phyloP scores from a whole-genome alignment of 2,797 vertebrate species.

The Gila robusta region DNA sequence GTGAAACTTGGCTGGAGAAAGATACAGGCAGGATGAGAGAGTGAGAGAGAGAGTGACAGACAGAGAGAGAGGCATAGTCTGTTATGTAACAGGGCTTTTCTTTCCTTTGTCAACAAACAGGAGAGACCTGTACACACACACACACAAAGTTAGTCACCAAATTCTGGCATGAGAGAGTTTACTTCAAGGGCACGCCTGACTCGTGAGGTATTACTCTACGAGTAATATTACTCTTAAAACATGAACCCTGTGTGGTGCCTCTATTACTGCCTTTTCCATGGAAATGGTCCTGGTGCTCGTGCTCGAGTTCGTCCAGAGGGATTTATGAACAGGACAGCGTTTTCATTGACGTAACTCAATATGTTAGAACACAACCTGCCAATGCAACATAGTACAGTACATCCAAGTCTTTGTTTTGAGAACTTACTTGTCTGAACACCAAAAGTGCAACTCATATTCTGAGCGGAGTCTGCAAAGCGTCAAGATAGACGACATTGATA shows the following conservation, averaged over 20 bases:
- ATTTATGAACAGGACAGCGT: neutral
- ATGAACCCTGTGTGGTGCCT: neutral
- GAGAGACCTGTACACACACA: conserved; percentile 55
- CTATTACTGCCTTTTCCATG: neutral
- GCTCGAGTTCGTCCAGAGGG: neutral
- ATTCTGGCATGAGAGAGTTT: conserved; percentile 48
- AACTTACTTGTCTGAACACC: neutral
- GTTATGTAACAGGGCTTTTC: conserved; percentile 74
- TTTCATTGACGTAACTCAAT: neutral
- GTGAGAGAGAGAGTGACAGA: conserved; percentile 24
- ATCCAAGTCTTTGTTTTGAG: neutral
- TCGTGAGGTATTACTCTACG: conserved; percentile 21
- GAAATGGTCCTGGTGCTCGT: neutral
- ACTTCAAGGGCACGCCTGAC: conserved; percentile 38
- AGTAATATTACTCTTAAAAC: no score
- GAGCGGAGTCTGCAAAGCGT: neutral
- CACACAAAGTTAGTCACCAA: conserved; percentile 38
- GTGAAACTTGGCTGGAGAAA: conserved; percentile 74
- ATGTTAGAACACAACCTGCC: neutral
- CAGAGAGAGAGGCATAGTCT: conserved; percentile 61
- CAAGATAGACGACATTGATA: neutral
- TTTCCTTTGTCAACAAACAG: conserved; percentile 66
- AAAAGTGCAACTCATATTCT: neutral
- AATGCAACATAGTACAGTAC: neutral
- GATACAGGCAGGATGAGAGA: conserved; percentile 30